Percentiles rank a stretch among this genome's conserved stretches.
phyloP scores from a whole-genome alignment of 2,113 vertebrate species.

The Sapajus apella region DNA sequence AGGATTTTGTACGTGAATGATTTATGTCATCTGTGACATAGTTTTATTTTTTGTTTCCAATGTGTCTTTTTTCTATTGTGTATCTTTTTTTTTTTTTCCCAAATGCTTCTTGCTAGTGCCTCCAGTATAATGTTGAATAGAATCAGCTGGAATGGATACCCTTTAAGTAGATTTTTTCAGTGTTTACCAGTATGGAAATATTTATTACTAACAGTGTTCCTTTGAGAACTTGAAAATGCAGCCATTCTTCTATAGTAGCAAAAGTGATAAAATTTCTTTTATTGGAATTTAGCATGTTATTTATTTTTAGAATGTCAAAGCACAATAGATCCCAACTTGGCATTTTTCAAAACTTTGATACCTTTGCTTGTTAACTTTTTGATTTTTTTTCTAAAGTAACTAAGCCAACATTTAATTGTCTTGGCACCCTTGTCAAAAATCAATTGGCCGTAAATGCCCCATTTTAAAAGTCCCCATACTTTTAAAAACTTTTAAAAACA shows the following conservation, averaged over 20 bases:
- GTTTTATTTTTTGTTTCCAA: background rate
- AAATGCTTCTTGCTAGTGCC: background rate
- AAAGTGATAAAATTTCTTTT: constrained; percentile 42
- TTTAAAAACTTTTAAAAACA: background rate
- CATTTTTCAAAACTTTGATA: background rate
- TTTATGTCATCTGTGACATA: background rate
- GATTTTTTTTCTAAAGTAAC: background rate
- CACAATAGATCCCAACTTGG: background rate
- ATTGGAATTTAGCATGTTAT: constrained; percentile 29
- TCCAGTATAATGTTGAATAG: constrained; percentile 3
- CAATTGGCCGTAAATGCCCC: too few relatives aligned
- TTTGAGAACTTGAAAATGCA: constrained; percentile 48
- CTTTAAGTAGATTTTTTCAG: constrained; percentile 31
- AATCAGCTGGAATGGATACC: background rate
- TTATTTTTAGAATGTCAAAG: constrained; percentile 10
- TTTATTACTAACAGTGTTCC: constrained; percentile 7
- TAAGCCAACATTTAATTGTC: background rate
- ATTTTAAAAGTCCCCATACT: too few relatives aligned
- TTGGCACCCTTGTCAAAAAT: too few relatives aligned
- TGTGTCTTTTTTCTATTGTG: background rate
- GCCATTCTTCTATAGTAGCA: background rate
- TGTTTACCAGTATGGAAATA: constrained; percentile 49
- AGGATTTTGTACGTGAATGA: background rate
- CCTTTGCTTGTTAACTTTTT: background rate
- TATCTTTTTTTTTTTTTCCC: constrained; percentile 3